A percentile compares a stretch with the other conserved stretches of the same genome.
Conservation (phyloP, 1,140 invertebrate species). For the Grapholita molesta region DNA sequence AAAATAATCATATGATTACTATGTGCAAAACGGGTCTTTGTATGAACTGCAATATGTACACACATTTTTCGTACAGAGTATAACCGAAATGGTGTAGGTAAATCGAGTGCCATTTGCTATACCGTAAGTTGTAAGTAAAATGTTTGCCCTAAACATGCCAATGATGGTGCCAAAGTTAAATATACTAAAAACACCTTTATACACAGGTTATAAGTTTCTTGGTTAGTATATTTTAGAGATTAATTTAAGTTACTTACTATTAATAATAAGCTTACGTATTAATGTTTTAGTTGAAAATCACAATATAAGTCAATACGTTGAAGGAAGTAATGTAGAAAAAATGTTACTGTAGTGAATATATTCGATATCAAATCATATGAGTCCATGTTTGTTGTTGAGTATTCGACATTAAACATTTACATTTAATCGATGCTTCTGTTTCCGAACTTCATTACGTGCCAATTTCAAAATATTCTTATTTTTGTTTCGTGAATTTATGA, state of each 20-base stretch:
- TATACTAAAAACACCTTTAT: slow-evolving; percentile 5
- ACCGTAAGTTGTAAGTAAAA: not conserved
- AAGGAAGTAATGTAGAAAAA: not conserved
- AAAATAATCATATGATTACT: no score
- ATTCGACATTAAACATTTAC: no score
- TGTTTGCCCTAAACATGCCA: not conserved
- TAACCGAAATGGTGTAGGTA: not conserved
- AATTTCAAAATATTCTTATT: not conserved
- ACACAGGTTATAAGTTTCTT: slow-evolving; percentile 22
- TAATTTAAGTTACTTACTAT: slow-evolving; percentile 20
- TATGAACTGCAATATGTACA: no score
- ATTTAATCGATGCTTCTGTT: no score
- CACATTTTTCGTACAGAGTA: no score
- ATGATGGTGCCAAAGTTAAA: slow-evolving; percentile 25
- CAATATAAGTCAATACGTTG: not conserved
- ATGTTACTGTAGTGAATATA: slow-evolving; percentile 1
- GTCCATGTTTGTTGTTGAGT: no score
- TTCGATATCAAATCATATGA: no score
- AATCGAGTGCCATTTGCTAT: not conserved
- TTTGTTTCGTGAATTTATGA: not conserved
- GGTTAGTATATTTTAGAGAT: slow-evolving; percentile 22
- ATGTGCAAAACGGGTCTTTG: no score
- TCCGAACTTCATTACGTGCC: not conserved
- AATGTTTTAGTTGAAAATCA: not conserved
- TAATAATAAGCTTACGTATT: not conserved